Percentiles rank a stretch among this genome's conserved stretches.
These are phyloP conservation scores for Raja brachyura DNA, from an alignment of 2,113 vertebrate genomes.

Conservation along the genomic window DNA sequence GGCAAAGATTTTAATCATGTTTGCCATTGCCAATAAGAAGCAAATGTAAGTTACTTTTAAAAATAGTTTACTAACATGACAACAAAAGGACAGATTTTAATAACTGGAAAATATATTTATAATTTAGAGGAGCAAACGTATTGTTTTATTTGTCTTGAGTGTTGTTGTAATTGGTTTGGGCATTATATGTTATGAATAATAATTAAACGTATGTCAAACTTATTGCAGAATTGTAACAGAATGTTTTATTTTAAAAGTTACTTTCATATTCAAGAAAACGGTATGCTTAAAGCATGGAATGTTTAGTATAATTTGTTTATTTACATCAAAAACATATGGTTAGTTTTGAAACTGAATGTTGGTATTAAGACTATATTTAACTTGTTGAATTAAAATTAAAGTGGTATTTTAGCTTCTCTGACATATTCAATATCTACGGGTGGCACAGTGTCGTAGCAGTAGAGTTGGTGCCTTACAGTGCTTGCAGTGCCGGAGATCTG, in stretches of 20 bases:
- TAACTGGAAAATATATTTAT: slow-evolving; percentile 31
- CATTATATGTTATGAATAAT: not conserved
- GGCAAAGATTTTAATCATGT: not conserved
- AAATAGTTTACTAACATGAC: not conserved
- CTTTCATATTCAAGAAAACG: not conserved
- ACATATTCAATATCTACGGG: not conserved
- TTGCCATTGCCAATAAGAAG: not conserved
- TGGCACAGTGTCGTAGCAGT: too few relatives aligned
- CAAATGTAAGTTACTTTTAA: not conserved
- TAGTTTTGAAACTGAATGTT: not conserved
- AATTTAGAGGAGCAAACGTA: not conserved
- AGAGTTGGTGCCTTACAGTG: too few relatives aligned
- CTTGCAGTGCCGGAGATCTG: too few relatives aligned
- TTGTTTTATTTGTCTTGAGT: not conserved
- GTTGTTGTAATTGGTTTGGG: not conserved
- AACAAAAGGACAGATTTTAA: not conserved
- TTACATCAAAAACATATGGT: not conserved
- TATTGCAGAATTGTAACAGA: not conserved
- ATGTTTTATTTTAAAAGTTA: not conserved
- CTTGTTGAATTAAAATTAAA: not conserved
- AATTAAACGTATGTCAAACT: not conserved
- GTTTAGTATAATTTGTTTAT: not conserved
- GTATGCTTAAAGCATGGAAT: not conserved
- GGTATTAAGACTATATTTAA: not conserved
- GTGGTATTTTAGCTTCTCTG: not conserved